A percentile compares a stretch with the other conserved stretches of the same genome.
Evolutionary conservation across 1,140 invertebrate genomes (phyloP).

Genomic region (Tetramorium alpestre): DNA sequence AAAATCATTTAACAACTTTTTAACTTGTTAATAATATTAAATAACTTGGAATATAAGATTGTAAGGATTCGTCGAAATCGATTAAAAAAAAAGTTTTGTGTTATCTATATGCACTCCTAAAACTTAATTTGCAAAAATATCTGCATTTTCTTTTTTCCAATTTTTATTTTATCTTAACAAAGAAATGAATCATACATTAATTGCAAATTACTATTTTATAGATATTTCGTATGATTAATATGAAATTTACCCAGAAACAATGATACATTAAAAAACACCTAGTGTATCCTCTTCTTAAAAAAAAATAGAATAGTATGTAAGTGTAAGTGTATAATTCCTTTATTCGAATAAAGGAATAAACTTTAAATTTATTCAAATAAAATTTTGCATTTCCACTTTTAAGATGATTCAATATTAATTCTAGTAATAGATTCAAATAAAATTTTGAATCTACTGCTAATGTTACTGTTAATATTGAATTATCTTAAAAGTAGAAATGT

Average conservation of each 20-base stretch:
- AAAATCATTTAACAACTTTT: neutral
- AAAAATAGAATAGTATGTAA: neutral
- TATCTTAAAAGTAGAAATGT: neutral
- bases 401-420: too few species aligned
- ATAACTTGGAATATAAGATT: neutral
- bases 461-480: neutral
- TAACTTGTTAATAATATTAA: neutral
- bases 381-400: too few species aligned
- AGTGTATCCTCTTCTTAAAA: neutral
- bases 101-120: neutral
- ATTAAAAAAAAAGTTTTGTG: slow-evolving; percentile 4
- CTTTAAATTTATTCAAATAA: too few species aligned
- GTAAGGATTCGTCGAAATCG: neutral
- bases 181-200: neutral
- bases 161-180: neutral
- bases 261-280: neutral
- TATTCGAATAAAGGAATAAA: neutral
- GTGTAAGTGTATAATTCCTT: neutral
- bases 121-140: slow-evolving; percentile 9
- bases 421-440: neutral
- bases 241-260: neutral
- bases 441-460: neutral
- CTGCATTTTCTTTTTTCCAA: neutral
- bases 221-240: neutral
- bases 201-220: neutral